Evolutionary conservation across 2,797 vertebrate genomes (phyloP).

Genomic region (Enteromius mattozi): DNA sequence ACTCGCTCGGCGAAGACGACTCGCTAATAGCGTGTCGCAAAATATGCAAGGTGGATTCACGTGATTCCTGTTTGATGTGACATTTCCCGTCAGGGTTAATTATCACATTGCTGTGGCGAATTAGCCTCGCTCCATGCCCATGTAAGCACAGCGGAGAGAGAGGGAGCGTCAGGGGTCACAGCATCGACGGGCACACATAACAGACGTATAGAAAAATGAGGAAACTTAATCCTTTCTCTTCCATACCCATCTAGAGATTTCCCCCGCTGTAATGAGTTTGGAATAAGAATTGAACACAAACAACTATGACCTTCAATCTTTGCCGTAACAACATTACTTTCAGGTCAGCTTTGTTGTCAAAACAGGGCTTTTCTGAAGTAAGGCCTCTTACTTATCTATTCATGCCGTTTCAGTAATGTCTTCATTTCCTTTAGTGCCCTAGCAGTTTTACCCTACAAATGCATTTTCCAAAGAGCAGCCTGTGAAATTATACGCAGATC

Average conservation of each 20-base stretch:
- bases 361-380: slow-evolving; percentile 6
- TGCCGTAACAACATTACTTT: slow-evolving; percentile 2
- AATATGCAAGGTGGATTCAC: slow-evolving; percentile 38
- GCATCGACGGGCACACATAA: slow-evolving; percentile 25
- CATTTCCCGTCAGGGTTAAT: slow-evolving; percentile 61
- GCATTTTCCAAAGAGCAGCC: slow-evolving; percentile 1
- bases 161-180: slow-evolving; percentile 1
- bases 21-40: slow-evolving; percentile 45
- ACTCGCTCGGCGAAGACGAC: slow-evolving; percentile 35
- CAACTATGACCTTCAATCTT: neutral
- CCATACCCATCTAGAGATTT: slow-evolving; percentile 28
- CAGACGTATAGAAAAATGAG: slow-evolving; percentile 12
- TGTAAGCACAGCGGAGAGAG: slow-evolving; percentile 41
- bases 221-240: slow-evolving; percentile 47
- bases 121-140: slow-evolving; percentile 55
- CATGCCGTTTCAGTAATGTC: neutral
- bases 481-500: neutral
- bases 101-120: slow-evolving; percentile 53
- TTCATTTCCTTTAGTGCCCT: slow-evolving; percentile 30
- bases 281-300: slow-evolving; percentile 45
- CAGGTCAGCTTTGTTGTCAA: slow-evolving; percentile 28
- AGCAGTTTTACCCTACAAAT: slow-evolving; percentile 1
- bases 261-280: slow-evolving; percentile 21
- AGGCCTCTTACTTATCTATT: neutral
- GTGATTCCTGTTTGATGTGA: slow-evolving; percentile 58